These are phyloP conservation scores for Trachelus stipa DNA, from an alignment of 2,888 invertebrate species.

Conservation along the genomic window DNA sequence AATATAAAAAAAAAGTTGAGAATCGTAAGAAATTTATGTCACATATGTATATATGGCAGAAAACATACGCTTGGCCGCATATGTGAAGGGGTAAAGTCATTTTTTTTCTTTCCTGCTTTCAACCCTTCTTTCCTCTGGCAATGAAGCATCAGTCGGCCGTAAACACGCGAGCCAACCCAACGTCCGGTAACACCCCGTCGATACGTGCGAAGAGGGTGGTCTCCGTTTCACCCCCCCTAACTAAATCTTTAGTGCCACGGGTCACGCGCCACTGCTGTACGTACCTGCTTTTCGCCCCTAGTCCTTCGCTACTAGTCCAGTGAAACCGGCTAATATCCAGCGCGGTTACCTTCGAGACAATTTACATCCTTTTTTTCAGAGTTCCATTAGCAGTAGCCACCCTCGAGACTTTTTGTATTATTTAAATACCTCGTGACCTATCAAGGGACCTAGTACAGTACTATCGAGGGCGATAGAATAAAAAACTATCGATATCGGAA, in stretches of 20 bases:
- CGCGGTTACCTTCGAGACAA: neutral
- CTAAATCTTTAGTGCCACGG: neutral
- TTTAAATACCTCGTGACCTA: neutral
- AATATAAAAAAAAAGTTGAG: neutral
- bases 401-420: neutral
- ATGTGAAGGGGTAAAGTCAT: neutral
- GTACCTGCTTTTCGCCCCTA: neutral
- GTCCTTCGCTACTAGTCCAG: neutral
- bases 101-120: conserved; percentile 3
- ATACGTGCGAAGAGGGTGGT: neutral
- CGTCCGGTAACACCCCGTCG: conserved; percentile 1
- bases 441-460: neutral
- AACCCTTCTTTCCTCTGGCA: neutral
- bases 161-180: conserved; percentile 11
- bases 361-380: neutral
- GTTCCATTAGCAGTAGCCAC: neutral
- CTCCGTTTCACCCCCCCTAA: neutral
- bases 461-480: neutral
- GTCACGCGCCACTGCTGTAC: neutral
- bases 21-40: neutral
- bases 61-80: neutral
- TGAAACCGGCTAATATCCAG: neutral
- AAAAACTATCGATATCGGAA: neutral
- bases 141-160: neutral
- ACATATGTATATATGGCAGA: neutral